Conservation (phyloP, 2,797 vertebrate genomes). For the Siniperca scherzeri region DNA sequence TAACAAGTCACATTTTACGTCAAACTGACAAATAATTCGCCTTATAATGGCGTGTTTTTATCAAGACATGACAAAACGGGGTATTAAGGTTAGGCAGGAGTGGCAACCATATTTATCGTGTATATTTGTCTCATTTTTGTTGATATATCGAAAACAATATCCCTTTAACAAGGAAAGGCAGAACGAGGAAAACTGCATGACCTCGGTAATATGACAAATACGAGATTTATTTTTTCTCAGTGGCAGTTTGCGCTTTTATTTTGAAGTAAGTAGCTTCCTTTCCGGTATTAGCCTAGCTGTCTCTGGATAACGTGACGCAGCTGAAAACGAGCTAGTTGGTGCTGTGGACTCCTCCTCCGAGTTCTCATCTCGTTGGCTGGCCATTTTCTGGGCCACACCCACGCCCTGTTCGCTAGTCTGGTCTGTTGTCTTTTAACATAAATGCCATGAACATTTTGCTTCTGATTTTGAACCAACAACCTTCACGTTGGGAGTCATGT, state of each 20-base stretch:
- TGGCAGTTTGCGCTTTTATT: conserved; percentile 28
- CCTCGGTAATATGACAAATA: neutral
- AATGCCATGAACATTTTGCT: neutral
- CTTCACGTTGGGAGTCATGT: too few relatives aligned
- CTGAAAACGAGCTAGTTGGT: conserved; percentile 50
- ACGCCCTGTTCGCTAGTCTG: conserved; percentile 15
- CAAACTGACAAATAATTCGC: neutral
- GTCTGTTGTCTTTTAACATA: neutral
- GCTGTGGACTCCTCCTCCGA: conserved; percentile 48
- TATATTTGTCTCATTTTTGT: neutral
- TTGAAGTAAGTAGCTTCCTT: conserved; percentile 24
- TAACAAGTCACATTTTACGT: neutral
- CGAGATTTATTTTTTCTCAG: neutral
- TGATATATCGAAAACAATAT: neutral
- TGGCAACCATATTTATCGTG: neutral
- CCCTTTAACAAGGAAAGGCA: neutral
- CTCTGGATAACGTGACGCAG: conserved; percentile 61
- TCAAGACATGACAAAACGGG: neutral
- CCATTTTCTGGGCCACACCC: conserved; percentile 55
- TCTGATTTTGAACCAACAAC: too few relatives aligned
- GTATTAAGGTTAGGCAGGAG: neutral
- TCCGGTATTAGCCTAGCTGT: conserved; percentile 49
- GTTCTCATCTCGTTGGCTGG: conserved; percentile 42
- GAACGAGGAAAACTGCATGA: neutral
- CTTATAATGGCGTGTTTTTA: neutral